Percentiles rank a stretch among this genome's conserved stretches.
Evolutionary conservation across 1,140 invertebrate species (phyloP).

Genomic region (Papilio glaucus): DNA sequence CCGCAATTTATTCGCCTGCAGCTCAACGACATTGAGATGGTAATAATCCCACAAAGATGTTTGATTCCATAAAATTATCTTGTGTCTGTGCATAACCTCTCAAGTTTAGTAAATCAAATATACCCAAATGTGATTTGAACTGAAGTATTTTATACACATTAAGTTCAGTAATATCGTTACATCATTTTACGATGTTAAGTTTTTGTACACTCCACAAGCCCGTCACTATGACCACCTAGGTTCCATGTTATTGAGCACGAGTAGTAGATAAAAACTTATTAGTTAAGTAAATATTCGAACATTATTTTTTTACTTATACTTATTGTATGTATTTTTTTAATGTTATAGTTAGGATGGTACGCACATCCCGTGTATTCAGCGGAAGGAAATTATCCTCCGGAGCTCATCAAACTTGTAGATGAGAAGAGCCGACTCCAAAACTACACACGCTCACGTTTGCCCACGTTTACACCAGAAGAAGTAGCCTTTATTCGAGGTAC

Average conservation of each 20-base stretch:
- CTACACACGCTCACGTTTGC: slow-evolving; percentile 85
- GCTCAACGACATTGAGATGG: not conserved
- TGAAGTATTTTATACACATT: no score
- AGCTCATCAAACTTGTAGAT: slow-evolving; percentile 85
- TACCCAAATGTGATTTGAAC: no score
- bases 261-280: no score
- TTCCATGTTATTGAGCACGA: no score
- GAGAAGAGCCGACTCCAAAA: slow-evolving; percentile 85
- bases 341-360: slow-evolving; percentile 86
- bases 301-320: no score
- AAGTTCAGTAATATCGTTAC: no score
- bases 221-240: no score
- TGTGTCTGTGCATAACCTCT: no score
- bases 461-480: slow-evolving; percentile 86
- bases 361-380: slow-evolving; percentile 87
- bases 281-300: no score
- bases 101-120: no score
- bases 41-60: not conserved
- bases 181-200: no score
- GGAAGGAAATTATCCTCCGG: slow-evolving; percentile 87
- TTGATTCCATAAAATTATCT: not conserved
- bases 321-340: slow-evolving; percentile 1
- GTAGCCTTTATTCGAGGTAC: slow-evolving; percentile 82
- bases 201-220: no score
- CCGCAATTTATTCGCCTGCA: slow-evolving; percentile 24